Evolutionary conservation across 2,113 vertebrate genomes (phyloP).

Genomic region (Eulacestoma nigropectus): DNA sequence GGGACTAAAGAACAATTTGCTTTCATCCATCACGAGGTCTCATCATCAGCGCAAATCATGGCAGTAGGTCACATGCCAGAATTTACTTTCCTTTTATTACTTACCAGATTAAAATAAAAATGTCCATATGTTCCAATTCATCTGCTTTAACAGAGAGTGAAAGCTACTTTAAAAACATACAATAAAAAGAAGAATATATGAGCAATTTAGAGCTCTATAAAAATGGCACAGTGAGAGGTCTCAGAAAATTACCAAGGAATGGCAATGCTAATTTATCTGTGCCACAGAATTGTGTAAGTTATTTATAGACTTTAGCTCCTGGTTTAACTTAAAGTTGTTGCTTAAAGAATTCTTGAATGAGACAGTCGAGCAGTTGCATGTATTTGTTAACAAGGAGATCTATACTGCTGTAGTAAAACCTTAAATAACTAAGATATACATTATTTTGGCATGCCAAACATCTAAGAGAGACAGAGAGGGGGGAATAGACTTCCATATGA

Average conservation of each 20-base stretch:
- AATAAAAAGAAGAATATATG: not conserved
- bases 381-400: not conserved
- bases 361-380: not conserved
- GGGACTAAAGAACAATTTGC: not conserved
- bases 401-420: not conserved
- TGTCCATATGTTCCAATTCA: not conserved
- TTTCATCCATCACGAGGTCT: not conserved
- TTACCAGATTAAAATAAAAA: not conserved
- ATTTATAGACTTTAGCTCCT: not conserved
- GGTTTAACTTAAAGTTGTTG: not conserved
- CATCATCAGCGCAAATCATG: not conserved
- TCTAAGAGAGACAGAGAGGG: not conserved
- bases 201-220: not conserved
- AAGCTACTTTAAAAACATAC: not conserved
- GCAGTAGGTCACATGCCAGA: not conserved
- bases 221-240: not conserved
- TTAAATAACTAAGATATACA: not conserved
- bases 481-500: not conserved
- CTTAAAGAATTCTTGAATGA: not conserved
- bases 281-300: not conserved
- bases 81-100: not conserved
- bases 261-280: not conserved
- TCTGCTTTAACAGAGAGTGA: not conserved
- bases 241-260: not conserved
- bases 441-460: not conserved